phyloP scores from a whole-genome alignment of 2,797 vertebrate genomes.

The Hydrolagus colliei region DNA sequence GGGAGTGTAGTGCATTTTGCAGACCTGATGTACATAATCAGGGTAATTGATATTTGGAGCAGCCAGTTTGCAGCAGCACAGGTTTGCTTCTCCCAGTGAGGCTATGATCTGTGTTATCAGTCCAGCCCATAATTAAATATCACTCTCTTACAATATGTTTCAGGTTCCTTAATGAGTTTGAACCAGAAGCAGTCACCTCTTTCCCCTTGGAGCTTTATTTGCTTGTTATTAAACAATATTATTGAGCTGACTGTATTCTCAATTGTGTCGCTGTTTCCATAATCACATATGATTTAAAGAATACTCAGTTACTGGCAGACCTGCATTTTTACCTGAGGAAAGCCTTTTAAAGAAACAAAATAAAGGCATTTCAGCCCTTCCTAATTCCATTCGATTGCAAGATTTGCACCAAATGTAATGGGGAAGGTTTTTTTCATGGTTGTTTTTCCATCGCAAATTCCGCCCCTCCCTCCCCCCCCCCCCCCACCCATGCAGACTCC shows the following conservation, averaged over 20 bases:
- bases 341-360: constrained; percentile 62
- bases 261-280: constrained; percentile 66
- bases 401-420: constrained; percentile 77
- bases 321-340: constrained; percentile 93
- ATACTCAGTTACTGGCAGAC: constrained; percentile 95
- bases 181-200: constrained; percentile 66
- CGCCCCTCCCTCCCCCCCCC: constrained; percentile 70
- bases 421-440: constrained; percentile 93
- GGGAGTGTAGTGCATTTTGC: constrained; percentile 57
- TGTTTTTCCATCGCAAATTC: constrained; percentile 79
- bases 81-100: constrained; percentile 68
- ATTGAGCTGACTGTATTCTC: constrained; percentile 67
- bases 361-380: constrained; percentile 46
- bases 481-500: constrained; percentile 66
- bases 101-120: constrained; percentile 68
- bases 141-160: constrained; percentile 71
- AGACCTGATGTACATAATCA: constrained; percentile 64
- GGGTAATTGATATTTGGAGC: constrained; percentile 68
- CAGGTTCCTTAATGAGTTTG: constrained; percentile 72
- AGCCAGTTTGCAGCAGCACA: constrained; percentile 55
- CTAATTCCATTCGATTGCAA: constrained; percentile 84
- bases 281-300: constrained; percentile 89
- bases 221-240: constrained; percentile 75
- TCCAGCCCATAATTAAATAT: constrained; percentile 74
- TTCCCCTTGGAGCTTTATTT: constrained; percentile 68